Evolutionary conservation across 2,797 vertebrate species (phyloP).

Genomic region (Scolopax bukidnonensis): DNA sequence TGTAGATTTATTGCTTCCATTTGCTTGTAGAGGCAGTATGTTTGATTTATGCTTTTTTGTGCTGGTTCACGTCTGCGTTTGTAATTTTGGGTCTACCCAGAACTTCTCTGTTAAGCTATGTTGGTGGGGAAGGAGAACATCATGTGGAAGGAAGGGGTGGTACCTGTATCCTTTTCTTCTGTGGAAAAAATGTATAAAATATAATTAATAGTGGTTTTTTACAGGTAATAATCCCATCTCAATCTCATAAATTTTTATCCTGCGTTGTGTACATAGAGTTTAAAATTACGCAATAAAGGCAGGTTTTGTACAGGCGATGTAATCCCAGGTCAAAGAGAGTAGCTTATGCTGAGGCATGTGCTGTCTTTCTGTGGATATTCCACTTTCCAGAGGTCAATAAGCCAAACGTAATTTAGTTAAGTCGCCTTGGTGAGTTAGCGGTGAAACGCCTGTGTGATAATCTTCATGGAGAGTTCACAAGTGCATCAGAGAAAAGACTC

Average conservation of each 20-base stretch:
- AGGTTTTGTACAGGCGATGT: not conserved
- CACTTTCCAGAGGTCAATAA: not conserved
- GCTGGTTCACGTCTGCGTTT: not conserved
- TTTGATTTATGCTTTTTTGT: not conserved
- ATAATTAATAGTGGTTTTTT: not conserved
- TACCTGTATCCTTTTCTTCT: not conserved
- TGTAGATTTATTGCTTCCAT: not conserved
- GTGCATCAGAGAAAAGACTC: not conserved
- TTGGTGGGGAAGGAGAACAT: not conserved
- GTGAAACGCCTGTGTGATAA: not conserved
- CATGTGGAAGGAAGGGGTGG: not conserved
- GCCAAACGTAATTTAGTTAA: accelerated
- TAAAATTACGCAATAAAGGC: not conserved
- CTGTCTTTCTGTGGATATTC: not conserved
- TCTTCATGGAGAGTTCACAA: not conserved
- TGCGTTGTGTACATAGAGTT: accelerated
- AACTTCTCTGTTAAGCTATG: not conserved
- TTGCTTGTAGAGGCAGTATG: not conserved
- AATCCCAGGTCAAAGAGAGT: not conserved
- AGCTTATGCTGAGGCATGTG: not conserved
- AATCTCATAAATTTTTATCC: not conserved
- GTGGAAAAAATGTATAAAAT: not conserved
- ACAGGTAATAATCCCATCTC: not conserved
- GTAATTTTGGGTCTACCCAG: not conserved
- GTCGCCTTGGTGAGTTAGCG: not conserved